These are phyloP conservation scores for Hafferia zeledoni DNA, from an alignment of 2,797 vertebrate species.

Conservation along the genomic window DNA sequence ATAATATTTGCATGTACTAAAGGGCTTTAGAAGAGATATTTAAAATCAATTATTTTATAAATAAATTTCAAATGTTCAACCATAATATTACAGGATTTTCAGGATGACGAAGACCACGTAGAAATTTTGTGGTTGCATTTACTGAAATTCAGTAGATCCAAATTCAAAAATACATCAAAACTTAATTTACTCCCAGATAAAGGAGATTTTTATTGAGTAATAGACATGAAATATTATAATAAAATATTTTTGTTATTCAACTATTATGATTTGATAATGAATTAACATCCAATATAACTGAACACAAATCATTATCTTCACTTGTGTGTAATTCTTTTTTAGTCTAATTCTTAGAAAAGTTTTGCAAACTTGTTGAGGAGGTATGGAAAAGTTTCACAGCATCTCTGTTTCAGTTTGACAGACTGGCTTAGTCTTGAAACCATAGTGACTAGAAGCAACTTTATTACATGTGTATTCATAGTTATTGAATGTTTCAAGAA, in stretches of 20 bases:
- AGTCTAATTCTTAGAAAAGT: background rate
- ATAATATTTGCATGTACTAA: background rate
- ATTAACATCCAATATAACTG: background rate
- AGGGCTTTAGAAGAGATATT: background rate
- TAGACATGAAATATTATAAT: background rate
- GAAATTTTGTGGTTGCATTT: background rate
- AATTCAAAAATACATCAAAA: background rate
- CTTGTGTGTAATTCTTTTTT: background rate
- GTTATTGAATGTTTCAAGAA: background rate
- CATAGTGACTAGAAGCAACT: background rate
- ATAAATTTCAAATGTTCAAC: background rate
- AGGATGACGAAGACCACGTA: background rate
- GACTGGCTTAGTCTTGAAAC: background rate
- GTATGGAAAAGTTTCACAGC: background rate
- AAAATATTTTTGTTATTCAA: background rate
- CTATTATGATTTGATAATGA: background rate
- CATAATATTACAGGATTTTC: background rate
- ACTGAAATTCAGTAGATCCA: background rate
- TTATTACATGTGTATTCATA: background rate
- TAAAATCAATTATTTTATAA: background rate
- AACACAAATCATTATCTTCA: background rate
- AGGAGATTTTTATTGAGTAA: background rate
- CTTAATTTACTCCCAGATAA: background rate
- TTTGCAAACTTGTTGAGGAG: background rate
- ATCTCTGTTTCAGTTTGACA: background rate